Percentiles rank a stretch among this genome's conserved stretches.
Conservation (phyloP, 2,113 vertebrate species). For the Engraulis encrasicolus region DNA sequence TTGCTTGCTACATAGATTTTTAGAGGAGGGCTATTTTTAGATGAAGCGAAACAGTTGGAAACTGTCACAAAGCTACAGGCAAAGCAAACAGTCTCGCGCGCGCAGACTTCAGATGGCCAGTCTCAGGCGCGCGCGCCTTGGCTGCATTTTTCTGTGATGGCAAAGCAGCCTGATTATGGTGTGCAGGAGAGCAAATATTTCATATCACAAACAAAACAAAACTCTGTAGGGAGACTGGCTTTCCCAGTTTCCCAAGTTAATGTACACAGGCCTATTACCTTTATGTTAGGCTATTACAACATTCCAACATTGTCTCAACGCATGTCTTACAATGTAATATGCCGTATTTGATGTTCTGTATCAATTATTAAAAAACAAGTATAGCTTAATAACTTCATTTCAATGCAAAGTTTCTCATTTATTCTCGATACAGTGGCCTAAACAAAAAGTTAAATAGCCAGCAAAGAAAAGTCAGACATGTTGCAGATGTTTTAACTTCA, state of each 20-base stretch:
- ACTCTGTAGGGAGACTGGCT: not conserved
- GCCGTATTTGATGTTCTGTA: not conserved
- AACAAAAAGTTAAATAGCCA: not conserved
- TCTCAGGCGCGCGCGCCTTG: not conserved
- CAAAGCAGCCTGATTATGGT: not conserved
- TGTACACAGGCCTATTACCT: too few relatives aligned
- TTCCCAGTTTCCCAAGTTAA: too few relatives aligned
- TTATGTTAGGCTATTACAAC: too few relatives aligned
- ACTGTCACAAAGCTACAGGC: conserved; percentile 4
- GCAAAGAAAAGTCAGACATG: not conserved
- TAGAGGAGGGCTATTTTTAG: not conserved
- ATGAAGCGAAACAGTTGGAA: conserved; percentile 1
- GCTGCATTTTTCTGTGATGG: conserved; percentile 14
- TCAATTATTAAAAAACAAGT: not conserved
- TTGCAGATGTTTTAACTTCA: too few relatives aligned
- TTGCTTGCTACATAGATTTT: conserved; percentile 5
- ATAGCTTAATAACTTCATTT: not conserved
- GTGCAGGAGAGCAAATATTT: not conserved
- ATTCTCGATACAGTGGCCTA: not conserved
- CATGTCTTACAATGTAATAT: not conserved
- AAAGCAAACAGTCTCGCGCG: conserved; percentile 12
- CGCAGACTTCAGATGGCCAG: not conserved
- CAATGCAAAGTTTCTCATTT: not conserved
- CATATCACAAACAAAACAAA: not conserved
- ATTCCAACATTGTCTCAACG: not conserved